Evolutionary conservation across 2,113 vertebrate species (phyloP).

Genomic region (Anolis sagrei): DNA sequence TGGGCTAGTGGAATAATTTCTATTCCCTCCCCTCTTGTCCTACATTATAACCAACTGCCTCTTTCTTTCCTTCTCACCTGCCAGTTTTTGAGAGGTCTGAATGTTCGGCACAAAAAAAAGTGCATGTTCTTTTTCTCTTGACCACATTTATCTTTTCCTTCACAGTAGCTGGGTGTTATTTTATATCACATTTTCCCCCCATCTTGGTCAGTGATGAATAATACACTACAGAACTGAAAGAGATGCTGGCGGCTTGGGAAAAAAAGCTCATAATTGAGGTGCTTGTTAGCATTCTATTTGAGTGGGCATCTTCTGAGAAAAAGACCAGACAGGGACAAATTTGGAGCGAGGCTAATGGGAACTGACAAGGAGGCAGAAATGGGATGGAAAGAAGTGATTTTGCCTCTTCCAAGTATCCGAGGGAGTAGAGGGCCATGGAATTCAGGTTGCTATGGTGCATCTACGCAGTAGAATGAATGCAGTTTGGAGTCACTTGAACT

Average conservation of each 20-base stretch:
- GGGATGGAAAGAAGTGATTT: neutral
- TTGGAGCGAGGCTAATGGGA: conserved; percentile 16
- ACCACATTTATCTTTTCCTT: conserved; percentile 48
- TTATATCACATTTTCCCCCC: neutral
- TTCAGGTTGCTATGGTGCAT: neutral
- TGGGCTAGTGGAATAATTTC: conserved; percentile 58
- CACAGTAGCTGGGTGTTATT: conserved; percentile 25
- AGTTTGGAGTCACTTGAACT: too few relatives aligned
- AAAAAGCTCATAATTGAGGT: conserved; percentile 54
- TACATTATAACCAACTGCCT: conserved; percentile 31
- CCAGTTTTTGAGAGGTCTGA: conserved; percentile 23
- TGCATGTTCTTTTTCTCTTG: conserved; percentile 46
- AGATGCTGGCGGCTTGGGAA: conserved; percentile 51
- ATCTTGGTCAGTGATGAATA: conserved; percentile 48
- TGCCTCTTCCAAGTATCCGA: neutral
- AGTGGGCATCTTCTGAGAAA: conserved; percentile 50
- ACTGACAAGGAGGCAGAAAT: neutral
- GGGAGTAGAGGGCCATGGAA: too few relatives aligned
- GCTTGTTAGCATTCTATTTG: conserved; percentile 49
- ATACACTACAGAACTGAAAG: conserved; percentile 64
- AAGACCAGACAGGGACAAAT: neutral
- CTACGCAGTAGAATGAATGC: too few relatives aligned
- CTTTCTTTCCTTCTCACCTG: conserved; percentile 3
- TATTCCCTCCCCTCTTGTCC: conserved; percentile 34
- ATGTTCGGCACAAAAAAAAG: conserved; percentile 60